A percentile compares a stretch with the other conserved stretches of the same genome.
Conservation (phyloP, 1,140 invertebrate species). For the Drosophila lowei region DNA sequence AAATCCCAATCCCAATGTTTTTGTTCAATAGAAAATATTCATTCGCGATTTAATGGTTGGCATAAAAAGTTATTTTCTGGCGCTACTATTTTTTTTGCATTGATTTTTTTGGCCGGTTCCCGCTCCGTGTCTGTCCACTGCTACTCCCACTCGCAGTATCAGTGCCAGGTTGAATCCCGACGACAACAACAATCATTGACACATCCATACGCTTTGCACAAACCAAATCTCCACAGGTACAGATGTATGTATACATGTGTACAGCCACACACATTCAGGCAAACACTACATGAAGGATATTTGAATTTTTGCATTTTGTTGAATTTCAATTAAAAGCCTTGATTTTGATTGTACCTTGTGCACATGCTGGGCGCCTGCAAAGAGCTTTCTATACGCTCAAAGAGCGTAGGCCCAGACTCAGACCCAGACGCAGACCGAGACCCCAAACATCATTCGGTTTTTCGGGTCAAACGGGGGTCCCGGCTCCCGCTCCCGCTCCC, state of each 20-base stretch:
- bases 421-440: background rate
- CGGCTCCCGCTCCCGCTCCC: background rate
- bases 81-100: slow-evolving; percentile 43
- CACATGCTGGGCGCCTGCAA: slow-evolving; percentile 50
- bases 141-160: background rate
- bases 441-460: slow-evolving; percentile 11
- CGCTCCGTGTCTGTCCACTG: slow-evolving; percentile 4
- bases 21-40: slow-evolving; percentile 8
- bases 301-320: slow-evolving; percentile 69
- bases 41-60: slow-evolving; percentile 22
- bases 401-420: slow-evolving; percentile 4
- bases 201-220: slow-evolving; percentile 39
- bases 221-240: slow-evolving; percentile 32
- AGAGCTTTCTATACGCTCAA: slow-evolving; percentile 9
- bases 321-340: slow-evolving; percentile 81
- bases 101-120: slow-evolving; percentile 8
- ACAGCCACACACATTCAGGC: slow-evolving; percentile 1
- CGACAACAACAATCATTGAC: slow-evolving; percentile 47
- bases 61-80: slow-evolving; percentile 43
- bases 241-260: slow-evolving; percentile 13
- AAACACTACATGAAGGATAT: slow-evolving; percentile 11
- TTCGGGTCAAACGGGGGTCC: slow-evolving; percentile 31
- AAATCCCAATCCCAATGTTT: background rate
- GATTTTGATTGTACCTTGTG: slow-evolving; percentile 75
- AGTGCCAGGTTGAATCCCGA: background rate